Percentiles rank a stretch among this genome's conserved stretches.
Conservation (phyloP, 2,888 invertebrate genomes). For the Hololepta plana region DNA sequence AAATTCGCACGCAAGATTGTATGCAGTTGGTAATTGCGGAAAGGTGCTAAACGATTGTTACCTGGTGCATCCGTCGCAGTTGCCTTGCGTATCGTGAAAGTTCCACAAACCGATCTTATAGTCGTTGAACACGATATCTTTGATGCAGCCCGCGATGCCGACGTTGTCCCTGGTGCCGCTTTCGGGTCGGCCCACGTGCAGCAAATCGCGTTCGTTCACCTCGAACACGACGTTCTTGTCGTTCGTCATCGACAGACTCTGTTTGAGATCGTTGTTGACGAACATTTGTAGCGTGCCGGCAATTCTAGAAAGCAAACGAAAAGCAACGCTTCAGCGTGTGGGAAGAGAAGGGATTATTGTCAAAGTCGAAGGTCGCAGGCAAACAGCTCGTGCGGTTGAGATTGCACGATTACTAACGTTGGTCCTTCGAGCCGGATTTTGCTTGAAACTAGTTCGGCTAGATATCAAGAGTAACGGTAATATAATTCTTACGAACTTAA, state of each 20-base stretch:
- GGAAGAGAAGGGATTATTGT: constrained; percentile 1
- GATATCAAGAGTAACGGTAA: too few relatives aligned
- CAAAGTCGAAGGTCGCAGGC: too few relatives aligned
- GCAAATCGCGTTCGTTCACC: constrained; percentile 8
- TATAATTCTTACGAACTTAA: too few relatives aligned
- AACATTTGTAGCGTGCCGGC: constrained; percentile 5
- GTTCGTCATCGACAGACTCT: constrained; percentile 2
- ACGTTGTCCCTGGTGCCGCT: too few relatives aligned
- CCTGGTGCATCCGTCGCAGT: constrained; percentile 22
- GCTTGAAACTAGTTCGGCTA: too few relatives aligned
- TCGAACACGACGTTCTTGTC: constrained; percentile 10
- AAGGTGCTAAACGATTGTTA: constrained; percentile 10
- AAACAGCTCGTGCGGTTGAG: too few relatives aligned
- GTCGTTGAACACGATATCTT: constrained; percentile 61
- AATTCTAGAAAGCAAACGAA: constrained; percentile 6
- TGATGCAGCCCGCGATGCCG: constrained; percentile 57
- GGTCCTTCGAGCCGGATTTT: too few relatives aligned
- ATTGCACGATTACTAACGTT: too few relatives aligned
- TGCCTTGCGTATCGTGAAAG: constrained; percentile 47
- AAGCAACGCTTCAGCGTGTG: background rate
- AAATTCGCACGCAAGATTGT: too few relatives aligned
- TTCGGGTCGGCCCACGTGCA: constrained; percentile 12
- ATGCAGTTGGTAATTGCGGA: too few relatives aligned
- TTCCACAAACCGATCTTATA: constrained; percentile 76
- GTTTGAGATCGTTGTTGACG: constrained; percentile 5